These are phyloP conservation scores for Solea solea DNA, from an alignment of 2,113 vertebrate species.

Conservation along the genomic window DNA sequence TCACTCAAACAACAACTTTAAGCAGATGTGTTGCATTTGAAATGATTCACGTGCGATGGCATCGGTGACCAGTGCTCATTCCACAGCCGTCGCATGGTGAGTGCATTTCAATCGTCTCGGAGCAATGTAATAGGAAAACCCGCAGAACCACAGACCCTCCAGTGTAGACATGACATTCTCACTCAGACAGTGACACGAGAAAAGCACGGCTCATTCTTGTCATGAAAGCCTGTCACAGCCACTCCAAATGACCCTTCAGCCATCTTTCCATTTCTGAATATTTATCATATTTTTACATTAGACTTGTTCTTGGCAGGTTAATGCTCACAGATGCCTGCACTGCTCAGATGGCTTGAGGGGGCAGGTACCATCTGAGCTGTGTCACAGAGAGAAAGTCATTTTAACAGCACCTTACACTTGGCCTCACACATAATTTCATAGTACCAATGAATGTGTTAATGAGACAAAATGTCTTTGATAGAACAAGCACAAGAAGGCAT, in stretches of 20 bases:
- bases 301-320: slow-evolving; percentile 78
- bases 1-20: slow-evolving; percentile 29
- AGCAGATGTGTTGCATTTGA: slow-evolving; percentile 21
- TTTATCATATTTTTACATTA: slow-evolving; percentile 71
- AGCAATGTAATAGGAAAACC: slow-evolving; percentile 46
- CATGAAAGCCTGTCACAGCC: slow-evolving; percentile 55
- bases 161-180: slow-evolving; percentile 52
- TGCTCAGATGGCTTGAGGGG: slow-evolving; percentile 84
- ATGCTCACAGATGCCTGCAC: slow-evolving; percentile 78
- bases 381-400: slow-evolving; percentile 77
- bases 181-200: slow-evolving; percentile 54
- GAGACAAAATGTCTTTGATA: slow-evolving; percentile 76
- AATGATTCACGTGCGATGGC: slow-evolving; percentile 16
- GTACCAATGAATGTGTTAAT: slow-evolving; percentile 78
- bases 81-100: slow-evolving; percentile 45
- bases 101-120: slow-evolving; percentile 35
- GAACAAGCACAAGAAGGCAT: slow-evolving; percentile 68
- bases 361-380: slow-evolving; percentile 82
- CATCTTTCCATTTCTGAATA: slow-evolving; percentile 66
- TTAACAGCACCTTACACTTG: slow-evolving; percentile 76
- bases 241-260: slow-evolving; percentile 62
- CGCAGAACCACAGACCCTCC: slow-evolving; percentile 29
- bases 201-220: slow-evolving; percentile 56
- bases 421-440: slow-evolving; percentile 77
- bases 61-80: slow-evolving; percentile 28